Base-by-base conservation (phyloP, 2,113 vertebrate species). In the Semnornis frantzii region DNA sequence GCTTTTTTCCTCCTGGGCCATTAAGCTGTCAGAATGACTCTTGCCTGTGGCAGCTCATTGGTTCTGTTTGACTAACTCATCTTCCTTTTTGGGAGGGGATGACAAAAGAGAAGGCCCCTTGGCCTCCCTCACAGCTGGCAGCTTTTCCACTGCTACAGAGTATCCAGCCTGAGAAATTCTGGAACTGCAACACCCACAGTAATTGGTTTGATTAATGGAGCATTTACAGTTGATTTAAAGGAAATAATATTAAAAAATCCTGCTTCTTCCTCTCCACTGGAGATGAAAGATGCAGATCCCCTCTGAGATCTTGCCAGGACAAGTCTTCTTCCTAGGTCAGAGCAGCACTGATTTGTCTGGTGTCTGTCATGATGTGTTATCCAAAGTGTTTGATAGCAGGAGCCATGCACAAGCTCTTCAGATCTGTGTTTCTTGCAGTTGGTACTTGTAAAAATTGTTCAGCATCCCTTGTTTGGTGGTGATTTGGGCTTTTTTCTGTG, bases 91-190 rank as follows among this genome's bases (percentile, higher is more conserved):
- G 82, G 78, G 71, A 82, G 57, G 42, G 44, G 23, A 31, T 68
- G 74, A 28, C 34, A 70, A 24, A 4, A 23, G 64, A 54, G 71
- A 76, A 77, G 52, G 52, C 24, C 30, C 85, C n/a, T 23, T 91
- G 44, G 66, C 74, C 63, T 72, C 48, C 34, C 62, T 80, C 30
- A 9, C 64, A 59, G 19, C 31, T 87, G 91, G 74, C 82, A 93
- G 91, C 84, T 92, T 4, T 93, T 91, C 60, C 57, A 16, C 55
- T 89, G 89, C 74, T 89, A 79, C 55, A 77, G 87, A 94, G 78
- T 91, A 85, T 89, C 95, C 89, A 96, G 92, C 75, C 60, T 85
- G 71, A 87, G 87, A 93, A 89, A 66, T 80, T 57, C 52, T 89
- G 68, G 52, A 76, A 23, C 92, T 93, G 89, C 91, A 95, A 85